Base-by-base conservation (phyloP, 2,888 invertebrate species). In the Phasia obesa region DNA sequence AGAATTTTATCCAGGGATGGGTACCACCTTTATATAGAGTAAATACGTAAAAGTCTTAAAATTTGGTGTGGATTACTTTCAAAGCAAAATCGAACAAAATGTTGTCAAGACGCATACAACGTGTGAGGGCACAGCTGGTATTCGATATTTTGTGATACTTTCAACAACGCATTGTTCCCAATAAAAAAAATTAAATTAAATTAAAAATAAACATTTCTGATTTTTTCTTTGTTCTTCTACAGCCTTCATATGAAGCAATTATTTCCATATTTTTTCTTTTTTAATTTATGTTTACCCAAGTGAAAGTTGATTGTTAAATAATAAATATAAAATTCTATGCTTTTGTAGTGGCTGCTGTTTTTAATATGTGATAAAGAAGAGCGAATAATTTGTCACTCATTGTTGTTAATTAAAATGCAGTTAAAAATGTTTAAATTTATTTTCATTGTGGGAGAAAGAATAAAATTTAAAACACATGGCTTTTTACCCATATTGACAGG, bases 321-420 rank as follows among this genome's bases (percentile, higher is more conserved):
- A 27, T 27, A 23, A 19, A 47, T 17, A 21, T 15, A 23, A 55
- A 31, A 69, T 55, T 27, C 21, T n/a, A 38, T 15, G 31, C 21
- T 71, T 15, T 59, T 47, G 35, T 57, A 6, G 19, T 49, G 31
- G 31, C 13, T 47, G 31, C 49, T 35, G n/a, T 3, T n/a, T 53
- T 55, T 2, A n/a, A n/a, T 53, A 38, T 42, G 21, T 42, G 42
- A 27, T 31, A 27, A 55, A 53, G 17, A 25, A 15, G 2, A 69
- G 13, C 27, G 25, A 65, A n/a, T 47, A 74, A 74, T 74, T 64
- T 65, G 47, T 38, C 35, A 65, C 19, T 65, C 53, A 74, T 49
- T 57, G 35, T 75, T 59, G 47, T 75, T 65, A 75, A 59, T 75
- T 57, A 49, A 65, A 75, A 49, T 65, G 9, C 47, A 57, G 47